These are phyloP conservation scores for Indicator indicator DNA, from an alignment of 2,113 vertebrate species.

Conservation along the genomic window DNA sequence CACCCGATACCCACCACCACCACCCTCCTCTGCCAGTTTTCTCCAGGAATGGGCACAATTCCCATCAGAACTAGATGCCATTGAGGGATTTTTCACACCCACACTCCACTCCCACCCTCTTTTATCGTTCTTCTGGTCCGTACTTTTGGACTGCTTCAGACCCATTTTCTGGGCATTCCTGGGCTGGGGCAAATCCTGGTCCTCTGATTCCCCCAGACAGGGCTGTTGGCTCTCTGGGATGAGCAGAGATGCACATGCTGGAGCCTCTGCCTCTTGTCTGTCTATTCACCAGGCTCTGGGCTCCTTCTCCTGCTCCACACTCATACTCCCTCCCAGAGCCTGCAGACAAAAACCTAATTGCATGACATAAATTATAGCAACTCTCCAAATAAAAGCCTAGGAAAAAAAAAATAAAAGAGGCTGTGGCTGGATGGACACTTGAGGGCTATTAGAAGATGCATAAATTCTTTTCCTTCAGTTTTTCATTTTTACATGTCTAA, in stretches of 20 bases:
- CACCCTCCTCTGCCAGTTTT: background rate
- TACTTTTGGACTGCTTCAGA: background rate
- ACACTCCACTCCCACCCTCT: too few relatives aligned
- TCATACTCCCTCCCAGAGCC: background rate
- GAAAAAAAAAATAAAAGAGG: background rate
- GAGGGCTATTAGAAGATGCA: constrained; percentile 67
- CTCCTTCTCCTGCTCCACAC: background rate
- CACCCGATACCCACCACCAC: background rate
- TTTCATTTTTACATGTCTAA: constrained; percentile 68
- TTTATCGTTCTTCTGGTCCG: background rate
- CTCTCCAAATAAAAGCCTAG: constrained; percentile 54
- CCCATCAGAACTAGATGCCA: background rate
- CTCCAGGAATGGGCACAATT: accelerated
- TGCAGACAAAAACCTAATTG: constrained; percentile 49
- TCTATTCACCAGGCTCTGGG: background rate
- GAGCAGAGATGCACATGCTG: accelerated
- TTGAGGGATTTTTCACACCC: accelerated
- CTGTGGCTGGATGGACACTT: constrained; percentile 55
- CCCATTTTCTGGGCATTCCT: background rate
- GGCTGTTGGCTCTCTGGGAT: background rate
- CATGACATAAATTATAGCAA: constrained; percentile 54
- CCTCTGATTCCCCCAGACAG: accelerated
- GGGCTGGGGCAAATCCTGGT: background rate
- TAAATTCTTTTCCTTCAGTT: constrained; percentile 62
- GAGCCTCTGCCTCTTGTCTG: background rate